Evolutionary conservation across 2,113 vertebrate genomes (phyloP), one percentile per base, ranked within the genome.

Genomic region (Irena cyanogastra): DNA sequence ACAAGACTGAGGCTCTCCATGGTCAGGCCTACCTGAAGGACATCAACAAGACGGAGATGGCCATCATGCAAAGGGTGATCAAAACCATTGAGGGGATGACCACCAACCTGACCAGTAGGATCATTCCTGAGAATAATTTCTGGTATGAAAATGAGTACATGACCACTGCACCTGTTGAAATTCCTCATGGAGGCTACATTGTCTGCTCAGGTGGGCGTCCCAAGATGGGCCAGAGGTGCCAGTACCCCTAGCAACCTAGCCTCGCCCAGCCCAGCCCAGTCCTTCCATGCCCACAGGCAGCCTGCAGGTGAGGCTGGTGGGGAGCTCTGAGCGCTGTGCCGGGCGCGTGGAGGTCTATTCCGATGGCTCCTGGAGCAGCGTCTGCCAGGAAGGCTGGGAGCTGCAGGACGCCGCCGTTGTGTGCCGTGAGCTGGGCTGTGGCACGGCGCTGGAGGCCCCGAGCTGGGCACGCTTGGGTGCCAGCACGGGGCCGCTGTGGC

Each of bases 211-310:
- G 94, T 93, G 65, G 18, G 94, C 78, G 41, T 12, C 21, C 42
- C 0, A 1, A 13, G 23, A 27, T 31, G n/a, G 42, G n/a, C 13
- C 0, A 1, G 11, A 30, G 18, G 21, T 64, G 49, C 13, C 0
- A 3, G 7, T 53, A 21, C 16, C 26, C 5, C 3, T 4, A 3
- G 9, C 4, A 6, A n/a, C n/a, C n/a, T n/a, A n/a, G n/a, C n/a
- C n/a, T n/a, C n/a, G n/a, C n/a, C 39, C 10, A 1, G 3, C 8
- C 6, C 50, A 82, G 13, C 16, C 10, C 1, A 0, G 10, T 4
- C 13, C 7, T 27, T 59, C 2, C 0, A 1, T 75, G 23, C 45
- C 41, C 7, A 0, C 94, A 95, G 94, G 91, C 50, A 88, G 94
- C 42, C 69, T 35, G 5, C 42, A 1, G n/a, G 53, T 93, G 79